These are phyloP conservation scores for Ammodytes marinus DNA, from an alignment of 2,113 vertebrate species.

Conservation along the genomic window DNA sequence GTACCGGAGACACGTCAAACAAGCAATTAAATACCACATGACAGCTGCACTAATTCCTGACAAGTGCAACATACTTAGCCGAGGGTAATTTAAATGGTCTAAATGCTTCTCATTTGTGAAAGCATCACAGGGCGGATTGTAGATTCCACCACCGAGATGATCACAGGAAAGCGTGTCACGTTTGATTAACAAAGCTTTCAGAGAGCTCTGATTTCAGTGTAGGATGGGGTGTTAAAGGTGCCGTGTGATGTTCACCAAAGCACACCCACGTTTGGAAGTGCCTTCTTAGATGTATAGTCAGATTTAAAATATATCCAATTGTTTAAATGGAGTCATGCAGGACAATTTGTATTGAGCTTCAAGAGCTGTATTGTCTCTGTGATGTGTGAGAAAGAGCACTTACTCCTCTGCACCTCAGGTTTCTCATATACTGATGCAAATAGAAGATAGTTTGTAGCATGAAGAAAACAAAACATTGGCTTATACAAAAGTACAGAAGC, in stretches of 20 bases:
- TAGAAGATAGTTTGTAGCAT: constrained; percentile 10
- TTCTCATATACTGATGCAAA: constrained; percentile 15
- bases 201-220: constrained; percentile 15
- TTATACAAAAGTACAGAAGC: not conserved
- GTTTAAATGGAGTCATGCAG: constrained; percentile 47
- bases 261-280: constrained; percentile 16
- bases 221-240: constrained; percentile 47
- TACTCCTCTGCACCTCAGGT: constrained; percentile 9
- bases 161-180: constrained; percentile 28
- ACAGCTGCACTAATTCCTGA: constrained; percentile 24
- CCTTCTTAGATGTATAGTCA: constrained; percentile 16
- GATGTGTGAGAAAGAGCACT: not conserved
- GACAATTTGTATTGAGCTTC: constrained; percentile 23
- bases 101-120: constrained; percentile 44
- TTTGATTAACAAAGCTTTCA: constrained; percentile 51
- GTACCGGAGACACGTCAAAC: constrained; percentile 8
- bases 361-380: constrained; percentile 28
- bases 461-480: constrained; percentile 3
- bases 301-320: constrained; percentile 50
- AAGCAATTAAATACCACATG: constrained; percentile 5
- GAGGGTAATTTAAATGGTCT: constrained; percentile 22
- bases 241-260: constrained; percentile 22
- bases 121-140: constrained; percentile 22
- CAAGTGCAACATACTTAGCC: not conserved
- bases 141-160: constrained; percentile 20